Conservation (phyloP, 2,113 vertebrate species). For the Prionailurus viverrinus region DNA sequence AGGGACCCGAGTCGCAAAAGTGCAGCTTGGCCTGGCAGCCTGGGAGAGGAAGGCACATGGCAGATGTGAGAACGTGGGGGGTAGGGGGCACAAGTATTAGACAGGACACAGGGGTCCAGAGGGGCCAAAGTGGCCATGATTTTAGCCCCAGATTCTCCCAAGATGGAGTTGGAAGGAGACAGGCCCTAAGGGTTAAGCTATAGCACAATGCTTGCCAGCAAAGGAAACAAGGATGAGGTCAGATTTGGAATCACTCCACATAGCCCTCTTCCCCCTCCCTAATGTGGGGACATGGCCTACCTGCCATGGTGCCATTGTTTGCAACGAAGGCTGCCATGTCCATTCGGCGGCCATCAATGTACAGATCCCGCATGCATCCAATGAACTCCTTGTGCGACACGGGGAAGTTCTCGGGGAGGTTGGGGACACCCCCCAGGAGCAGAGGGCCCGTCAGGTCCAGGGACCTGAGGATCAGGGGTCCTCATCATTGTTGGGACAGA, state of each 20-base stretch:
- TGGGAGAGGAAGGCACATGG: conserved; percentile 71
- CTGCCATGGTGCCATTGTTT: conserved; percentile 96
- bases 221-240: not conserved
- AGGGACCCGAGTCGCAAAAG: conserved; percentile 96
- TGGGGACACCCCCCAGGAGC: conserved; percentile 97
- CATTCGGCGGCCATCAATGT: conserved; percentile 94
- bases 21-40: conserved; percentile 96
- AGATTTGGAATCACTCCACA: not conserved
- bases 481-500: conserved; percentile 60
- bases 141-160: not conserved
- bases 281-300: conserved; percentile 82
- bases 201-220: not conserved
- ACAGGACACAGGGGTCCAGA: not conserved
- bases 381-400: conserved; percentile 95
- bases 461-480: conserved; percentile 89
- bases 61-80: not conserved
- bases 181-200: not conserved
- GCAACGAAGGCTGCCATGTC: conserved; percentile 97
- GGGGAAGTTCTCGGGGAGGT: conserved; percentile 97
- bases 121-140: not conserved
- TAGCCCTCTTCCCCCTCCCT: not conserved
- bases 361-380: conserved; percentile 97
- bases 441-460: conserved; percentile 98
- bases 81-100: not conserved
- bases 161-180: not conserved